Evolutionary conservation across 2,113 vertebrate genomes (phyloP).

Genomic region (Axis porcinus): DNA sequence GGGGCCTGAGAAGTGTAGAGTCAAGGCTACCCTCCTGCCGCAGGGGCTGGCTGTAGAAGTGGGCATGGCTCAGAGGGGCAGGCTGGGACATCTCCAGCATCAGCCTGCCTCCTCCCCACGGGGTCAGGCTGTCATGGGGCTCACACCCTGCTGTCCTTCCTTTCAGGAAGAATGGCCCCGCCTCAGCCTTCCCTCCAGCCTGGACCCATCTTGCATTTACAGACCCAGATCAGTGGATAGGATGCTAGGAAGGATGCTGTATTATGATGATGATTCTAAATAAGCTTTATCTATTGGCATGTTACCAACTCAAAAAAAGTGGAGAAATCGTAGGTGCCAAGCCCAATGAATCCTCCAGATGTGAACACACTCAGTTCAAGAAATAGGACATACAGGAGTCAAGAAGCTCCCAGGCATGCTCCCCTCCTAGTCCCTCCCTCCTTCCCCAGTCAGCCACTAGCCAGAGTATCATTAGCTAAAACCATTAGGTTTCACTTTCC

Average conservation of each 20-base stretch:
- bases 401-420: too few species aligned
- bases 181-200: background rate
- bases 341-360: background rate
- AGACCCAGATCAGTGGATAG: background rate
- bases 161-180: background rate
- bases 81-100: background rate
- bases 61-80: background rate
- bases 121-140: background rate
- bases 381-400: background rate
- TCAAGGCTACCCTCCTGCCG: background rate
- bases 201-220: background rate
- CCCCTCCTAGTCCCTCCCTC: too few species aligned
- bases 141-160: too few species aligned
- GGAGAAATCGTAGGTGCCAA: background rate
- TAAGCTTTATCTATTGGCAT: background rate
- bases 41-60: background rate
- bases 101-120: background rate
- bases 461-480: background rate
- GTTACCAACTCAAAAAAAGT: background rate
- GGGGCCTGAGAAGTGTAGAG: background rate
- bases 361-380: background rate
- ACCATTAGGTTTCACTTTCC: background rate
- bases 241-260: background rate
- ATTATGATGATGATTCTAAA: background rate
- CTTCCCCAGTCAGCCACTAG: background rate